Conservation (phyloP, 1,140 invertebrate genomes). For the Neodiprion lecontei region DNA sequence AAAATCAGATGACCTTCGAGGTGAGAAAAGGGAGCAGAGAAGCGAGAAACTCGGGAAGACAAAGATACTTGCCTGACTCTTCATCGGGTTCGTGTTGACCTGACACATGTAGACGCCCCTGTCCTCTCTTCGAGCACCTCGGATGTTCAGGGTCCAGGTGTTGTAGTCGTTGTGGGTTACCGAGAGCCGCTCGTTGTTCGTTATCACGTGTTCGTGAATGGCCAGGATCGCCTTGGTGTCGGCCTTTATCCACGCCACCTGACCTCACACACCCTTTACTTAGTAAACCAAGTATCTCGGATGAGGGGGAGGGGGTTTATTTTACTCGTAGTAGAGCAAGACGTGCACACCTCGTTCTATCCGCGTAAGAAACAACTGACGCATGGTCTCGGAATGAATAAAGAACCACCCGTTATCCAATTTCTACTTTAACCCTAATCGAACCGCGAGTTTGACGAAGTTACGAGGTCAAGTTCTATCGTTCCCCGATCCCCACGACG, state of each 20-base stretch:
- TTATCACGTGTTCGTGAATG: conserved; percentile 91
- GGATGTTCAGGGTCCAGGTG: conserved; percentile 87
- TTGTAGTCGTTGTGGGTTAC: conserved; percentile 88
- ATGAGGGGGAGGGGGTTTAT: not conserved
- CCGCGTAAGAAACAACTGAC: no score
- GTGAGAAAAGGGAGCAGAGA: not conserved
- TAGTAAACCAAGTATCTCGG: not conserved
- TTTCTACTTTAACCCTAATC: no score
- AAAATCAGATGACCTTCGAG: not conserved
- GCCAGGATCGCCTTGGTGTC: conserved; percentile 91
- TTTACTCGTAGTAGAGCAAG: not conserved
- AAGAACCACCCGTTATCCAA: no score
- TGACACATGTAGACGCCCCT: conserved; percentile 91
- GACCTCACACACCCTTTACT: conserved; percentile 40
- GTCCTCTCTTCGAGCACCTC: conserved; percentile 82
- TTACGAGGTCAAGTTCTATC: no score
- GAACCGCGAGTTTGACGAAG: no score
- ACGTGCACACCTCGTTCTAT: not conserved
- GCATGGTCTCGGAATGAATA: no score
- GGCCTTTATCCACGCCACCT: conserved; percentile 93
- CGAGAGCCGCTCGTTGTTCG: conserved; percentile 84
- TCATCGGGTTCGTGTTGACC: conserved; percentile 93
- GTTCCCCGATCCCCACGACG: no score
- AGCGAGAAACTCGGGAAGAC: conserved; percentile 14
- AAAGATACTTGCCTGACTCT: conserved; percentile 76